phyloP scores from a whole-genome alignment of 2,113 vertebrate species.

The Aphyosemion australe region DNA sequence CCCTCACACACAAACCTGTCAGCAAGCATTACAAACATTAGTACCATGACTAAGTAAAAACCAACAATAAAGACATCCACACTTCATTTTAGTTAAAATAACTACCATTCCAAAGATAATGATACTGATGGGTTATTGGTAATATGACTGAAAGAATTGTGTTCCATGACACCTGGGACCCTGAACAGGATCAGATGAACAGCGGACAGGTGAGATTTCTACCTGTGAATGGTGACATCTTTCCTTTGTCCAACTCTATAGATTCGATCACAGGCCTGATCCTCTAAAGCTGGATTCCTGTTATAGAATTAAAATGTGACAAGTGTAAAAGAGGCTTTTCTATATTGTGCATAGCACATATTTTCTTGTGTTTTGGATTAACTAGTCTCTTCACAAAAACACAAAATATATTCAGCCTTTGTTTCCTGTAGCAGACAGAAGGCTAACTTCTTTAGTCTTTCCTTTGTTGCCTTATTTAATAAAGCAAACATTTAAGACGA shows the following conservation, averaged over 20 bases:
- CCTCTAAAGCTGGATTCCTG: constrained; percentile 96
- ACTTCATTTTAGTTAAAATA: no score
- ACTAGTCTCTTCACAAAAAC: no score
- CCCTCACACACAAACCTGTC: constrained; percentile 91
- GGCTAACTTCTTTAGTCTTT: no score
- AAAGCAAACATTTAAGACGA: background rate
- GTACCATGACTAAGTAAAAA: background rate
- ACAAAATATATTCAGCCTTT: no score
- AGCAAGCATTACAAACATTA: background rate
- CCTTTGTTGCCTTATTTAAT: background rate
- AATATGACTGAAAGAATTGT: no score
- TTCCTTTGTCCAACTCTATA: constrained; percentile 91
- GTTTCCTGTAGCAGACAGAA: no score
- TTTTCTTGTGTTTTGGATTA: background rate
- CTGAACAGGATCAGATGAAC: background rate
- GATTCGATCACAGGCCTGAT: constrained; percentile 95
- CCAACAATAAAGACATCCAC: no score
- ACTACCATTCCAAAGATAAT: no score
- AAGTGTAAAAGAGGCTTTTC: constrained; percentile 1
- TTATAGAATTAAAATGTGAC: constrained; percentile 2
- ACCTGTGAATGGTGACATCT: constrained; percentile 95
- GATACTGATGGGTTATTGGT: no score
- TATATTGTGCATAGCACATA: background rate
- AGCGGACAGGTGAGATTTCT: constrained; percentile 14
- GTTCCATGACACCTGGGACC: no score